phyloP scores from a whole-genome alignment of 1,140 invertebrate genomes.

The Macrobrachium rosenbergii region DNA sequence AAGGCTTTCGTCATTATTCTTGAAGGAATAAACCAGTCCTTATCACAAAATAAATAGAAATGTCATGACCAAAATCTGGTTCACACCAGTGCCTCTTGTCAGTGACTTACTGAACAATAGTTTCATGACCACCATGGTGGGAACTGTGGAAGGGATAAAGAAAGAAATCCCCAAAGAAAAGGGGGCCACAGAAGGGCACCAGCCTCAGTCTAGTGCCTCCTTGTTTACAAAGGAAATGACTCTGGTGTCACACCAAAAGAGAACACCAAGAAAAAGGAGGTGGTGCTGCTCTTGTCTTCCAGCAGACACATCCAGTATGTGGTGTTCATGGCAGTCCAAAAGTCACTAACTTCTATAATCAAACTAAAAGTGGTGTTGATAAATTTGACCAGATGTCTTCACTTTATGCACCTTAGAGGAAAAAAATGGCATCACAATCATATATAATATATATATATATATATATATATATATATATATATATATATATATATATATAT shows the following conservation, averaged over 20 bases:
- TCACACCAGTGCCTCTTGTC: slow-evolving; percentile 50
- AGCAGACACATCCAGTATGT: slow-evolving; percentile 65
- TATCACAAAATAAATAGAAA: slow-evolving; percentile 57
- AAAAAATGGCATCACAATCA: slow-evolving; percentile 62
- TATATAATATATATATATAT: slow-evolving; percentile 65
- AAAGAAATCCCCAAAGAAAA: slow-evolving; percentile 69
- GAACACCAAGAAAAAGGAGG: slow-evolving; percentile 68
- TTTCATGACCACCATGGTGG: slow-evolving; percentile 70
- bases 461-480: too few species aligned
- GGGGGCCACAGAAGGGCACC: slow-evolving; percentile 3
- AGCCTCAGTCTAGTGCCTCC: slow-evolving; percentile 68
- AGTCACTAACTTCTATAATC: slow-evolving; percentile 70
- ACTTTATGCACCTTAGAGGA: slow-evolving; percentile 44
- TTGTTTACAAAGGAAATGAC: slow-evolving; percentile 67
- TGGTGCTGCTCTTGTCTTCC: slow-evolving; percentile 69
- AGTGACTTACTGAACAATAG: slow-evolving; percentile 58
- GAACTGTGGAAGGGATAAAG: slow-evolving; percentile 72
- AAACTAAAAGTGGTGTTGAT: slow-evolving; percentile 70
- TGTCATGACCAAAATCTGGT: slow-evolving; percentile 66
- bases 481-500: too few species aligned
- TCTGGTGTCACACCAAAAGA: slow-evolving; percentile 69
- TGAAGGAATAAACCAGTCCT: slow-evolving; percentile 27
- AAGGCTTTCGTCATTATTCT: slow-evolving; percentile 29
- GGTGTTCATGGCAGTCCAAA: slow-evolving; percentile 68
- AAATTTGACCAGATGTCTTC: slow-evolving; percentile 68